Base-by-base conservation (phyloP, 2,888 invertebrate genomes). In the Phrixothrix hirtus region DNA sequence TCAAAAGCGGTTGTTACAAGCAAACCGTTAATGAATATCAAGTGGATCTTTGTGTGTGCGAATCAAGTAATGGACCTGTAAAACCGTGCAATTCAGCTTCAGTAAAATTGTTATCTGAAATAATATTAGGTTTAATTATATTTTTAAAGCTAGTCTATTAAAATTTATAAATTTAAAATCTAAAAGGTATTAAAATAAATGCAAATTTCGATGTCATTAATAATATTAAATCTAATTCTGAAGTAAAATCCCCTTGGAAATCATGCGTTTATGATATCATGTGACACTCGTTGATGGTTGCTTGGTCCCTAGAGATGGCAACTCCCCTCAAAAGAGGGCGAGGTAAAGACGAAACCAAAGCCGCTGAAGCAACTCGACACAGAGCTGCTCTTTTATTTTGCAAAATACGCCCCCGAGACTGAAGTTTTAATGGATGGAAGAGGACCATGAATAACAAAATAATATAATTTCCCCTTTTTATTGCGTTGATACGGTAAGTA, bases 1-100 rank as follows among this genome's bases (percentile, higher is more conserved):
- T 81, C 43, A 80, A 76, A 2, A 78, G 73, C 42, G 86, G 85
- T 1, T 87, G 87, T 65, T 84, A 78, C 67, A 77, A 76, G 35
- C 79, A 85, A 51, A 64, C 59, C 30, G 34, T 66, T 4, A 73
- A 73, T 44, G 79, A 78, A 10, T 75, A 77, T 61, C 73, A 77
- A 43, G 71, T 78, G 2, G 78, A 81, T 69, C 73, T 80, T 1
- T 82, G 82, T 56, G 73, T 79, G 4, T 82, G 82, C 61, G 68
- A 75, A 63, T 78, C 80, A 1, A 58, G 61, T 2, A 55, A 67
- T n/a, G 75, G 73, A 7, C 52, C 58, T n/a, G 59, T 63, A 17
- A 69, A 66, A 56, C 81, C 81, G 6, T 81, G 81, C 64, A 81
- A 81, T 68, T 26, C 54, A 1, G 64, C 62, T 34, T 13, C 27